A percentile compares a stretch with the other conserved stretches of the same genome.
Evolutionary conservation across 1,140 invertebrate genomes (phyloP).

Genomic region (Condylostylus longicornis): DNA sequence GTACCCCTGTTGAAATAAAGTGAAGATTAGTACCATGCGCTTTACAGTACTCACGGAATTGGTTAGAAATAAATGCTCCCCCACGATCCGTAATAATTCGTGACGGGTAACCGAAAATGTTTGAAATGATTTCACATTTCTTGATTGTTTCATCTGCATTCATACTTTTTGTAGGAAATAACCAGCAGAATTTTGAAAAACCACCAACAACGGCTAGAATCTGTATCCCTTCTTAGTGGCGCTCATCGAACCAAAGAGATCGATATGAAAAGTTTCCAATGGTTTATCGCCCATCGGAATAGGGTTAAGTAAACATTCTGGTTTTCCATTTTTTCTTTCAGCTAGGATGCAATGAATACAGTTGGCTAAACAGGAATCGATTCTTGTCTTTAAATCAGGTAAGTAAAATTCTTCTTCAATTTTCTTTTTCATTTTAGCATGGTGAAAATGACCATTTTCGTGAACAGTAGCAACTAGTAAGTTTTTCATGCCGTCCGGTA

Average conservation of each 20-base stretch:
- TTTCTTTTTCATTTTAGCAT: not conserved
- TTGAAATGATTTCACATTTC: constrained; percentile 13
- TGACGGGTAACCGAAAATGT: constrained; percentile 7
- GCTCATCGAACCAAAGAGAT: constrained; percentile 14
- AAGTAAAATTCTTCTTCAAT: not conserved
- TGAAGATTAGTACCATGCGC: constrained; percentile 7
- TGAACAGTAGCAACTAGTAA: too few species aligned
- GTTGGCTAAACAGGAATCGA: not conserved
- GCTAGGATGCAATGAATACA: not conserved
- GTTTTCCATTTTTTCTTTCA: not conserved
- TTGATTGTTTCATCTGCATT: constrained; percentile 6
- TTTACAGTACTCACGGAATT: constrained; percentile 7
- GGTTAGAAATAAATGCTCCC: constrained; percentile 4
- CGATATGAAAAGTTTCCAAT: constrained; percentile 13
- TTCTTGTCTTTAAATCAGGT: not conserved
- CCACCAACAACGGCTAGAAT: not conserved
- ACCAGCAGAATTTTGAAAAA: constrained; percentile 10
- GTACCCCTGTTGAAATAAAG: constrained; percentile 6
- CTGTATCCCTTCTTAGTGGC: not conserved
- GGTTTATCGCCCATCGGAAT: constrained; percentile 11
- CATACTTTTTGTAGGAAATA: constrained; percentile 13
- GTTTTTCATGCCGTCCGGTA: not conserved
- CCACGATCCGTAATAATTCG: constrained; percentile 10
- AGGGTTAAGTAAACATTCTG: constrained; percentile 10
- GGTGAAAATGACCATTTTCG: too few species aligned